Evolutionary conservation across 2,113 vertebrate genomes (phyloP), one percentile per base, ranked within the genome.

Genomic region (Hyaena hyaena): DNA sequence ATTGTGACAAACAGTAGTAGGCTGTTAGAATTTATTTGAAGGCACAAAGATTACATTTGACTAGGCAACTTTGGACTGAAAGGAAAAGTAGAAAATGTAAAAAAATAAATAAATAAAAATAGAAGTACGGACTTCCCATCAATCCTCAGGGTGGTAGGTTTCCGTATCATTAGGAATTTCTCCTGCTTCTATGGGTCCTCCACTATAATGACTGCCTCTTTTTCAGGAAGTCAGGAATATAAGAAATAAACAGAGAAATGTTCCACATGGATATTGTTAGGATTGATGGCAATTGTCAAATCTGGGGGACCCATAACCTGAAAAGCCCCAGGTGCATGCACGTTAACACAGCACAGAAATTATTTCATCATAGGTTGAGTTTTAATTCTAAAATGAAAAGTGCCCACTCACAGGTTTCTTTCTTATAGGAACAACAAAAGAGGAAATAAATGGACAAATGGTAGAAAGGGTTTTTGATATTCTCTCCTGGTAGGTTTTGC

Each of bases 21-120:
- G 93, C 94, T 96, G 90, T 91, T 96, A 92, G 92, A 95, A 96
- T 97, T 68, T 95, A 97, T 97, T 95, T 94, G 97, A 96, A 96
- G 88, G 81, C 76, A 88, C 82, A 94, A 96, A 94, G 94, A 96
- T 97, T 98, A 86, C 80, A 88, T 93, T 96, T 97, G 98, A 98
- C 97, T 91, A 92, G 94, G 97, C 95, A 97, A 95, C 95, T 98
- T 96, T 94, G 93, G 65, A 74, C 81, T 61, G 73, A 55, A 93
- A 24, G 11, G 77, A 65, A 95, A 96, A 94, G 73, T 69, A 58
- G 74, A 89, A 94, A 95, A 58, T 87, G 21, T 73, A 83, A 93
- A 80, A 86, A 93, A 90, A 74, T 45, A 88, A 95, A 90, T 88
- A 77, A 90, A 65, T 76, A 69, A 81, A 92, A 97, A 83, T 74